phyloP scores from a whole-genome alignment of 2,797 vertebrate genomes.

The Gila robusta region DNA sequence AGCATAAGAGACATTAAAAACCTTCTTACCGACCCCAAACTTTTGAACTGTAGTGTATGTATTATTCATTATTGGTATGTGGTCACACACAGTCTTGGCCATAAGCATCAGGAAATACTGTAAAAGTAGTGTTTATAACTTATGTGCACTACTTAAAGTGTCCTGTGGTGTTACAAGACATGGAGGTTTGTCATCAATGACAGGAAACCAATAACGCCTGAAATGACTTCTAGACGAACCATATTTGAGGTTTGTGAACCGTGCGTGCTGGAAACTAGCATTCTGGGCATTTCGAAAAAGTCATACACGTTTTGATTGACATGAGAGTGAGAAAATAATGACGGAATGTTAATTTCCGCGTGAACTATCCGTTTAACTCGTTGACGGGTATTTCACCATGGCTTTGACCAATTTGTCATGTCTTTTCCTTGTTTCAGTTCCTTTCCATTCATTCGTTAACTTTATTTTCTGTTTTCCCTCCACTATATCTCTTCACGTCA shows the following conservation, averaged over 20 bases:
- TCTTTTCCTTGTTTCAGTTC: constrained; percentile 59
- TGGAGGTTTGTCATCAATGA: background rate
- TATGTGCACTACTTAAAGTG: background rate
- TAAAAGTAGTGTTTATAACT: background rate
- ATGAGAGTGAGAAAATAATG: background rate
- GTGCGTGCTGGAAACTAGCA: no score
- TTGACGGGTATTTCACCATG: background rate
- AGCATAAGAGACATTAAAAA: background rate
- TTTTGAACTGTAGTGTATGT: background rate
- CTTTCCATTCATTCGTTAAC: constrained; percentile 50
- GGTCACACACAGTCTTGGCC: background rate
- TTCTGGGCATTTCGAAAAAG: background rate
- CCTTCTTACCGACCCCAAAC: background rate
- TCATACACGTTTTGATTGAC: background rate
- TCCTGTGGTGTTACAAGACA: background rate
- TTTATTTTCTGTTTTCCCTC: constrained; percentile 58
- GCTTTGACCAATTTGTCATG: background rate
- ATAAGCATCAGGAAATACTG: background rate
- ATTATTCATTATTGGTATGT: background rate
- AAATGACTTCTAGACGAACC: background rate
- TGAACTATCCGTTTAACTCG: background rate
- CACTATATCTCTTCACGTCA: constrained; percentile 45
- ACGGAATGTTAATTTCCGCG: background rate
- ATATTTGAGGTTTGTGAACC: background rate
- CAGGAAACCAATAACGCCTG: background rate